Evolutionary conservation across 2,113 vertebrate species (phyloP), one percentile per base, ranked within the genome.

Genomic region (Eurypyga helias): DNA sequence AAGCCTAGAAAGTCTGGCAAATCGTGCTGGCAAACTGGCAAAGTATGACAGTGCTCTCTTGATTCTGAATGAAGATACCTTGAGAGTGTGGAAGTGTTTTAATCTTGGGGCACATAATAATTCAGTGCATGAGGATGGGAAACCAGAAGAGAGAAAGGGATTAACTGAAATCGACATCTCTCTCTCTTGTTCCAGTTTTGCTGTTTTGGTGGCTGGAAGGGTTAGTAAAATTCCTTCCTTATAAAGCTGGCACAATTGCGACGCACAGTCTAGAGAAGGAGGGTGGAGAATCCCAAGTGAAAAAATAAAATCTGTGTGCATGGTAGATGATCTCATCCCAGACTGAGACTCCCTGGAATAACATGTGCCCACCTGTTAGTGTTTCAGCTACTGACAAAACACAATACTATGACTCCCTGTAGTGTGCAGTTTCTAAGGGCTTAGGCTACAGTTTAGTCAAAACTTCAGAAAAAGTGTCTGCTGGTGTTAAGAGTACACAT

Each of bases 1-100:
- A 96, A 97, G 90, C 94, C 83, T 97, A 94, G 92, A 95, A 96
- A 94, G 86, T 82, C 77, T 96, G 96, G 92, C 94, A 96, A 87
- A 87, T 65, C 2, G 4, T 90, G 72, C 88, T 90, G 95, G 93
- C 93, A 97, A 89, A 85, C 45, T 85, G 77, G 94, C 48, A 52
- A n/a, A 69, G 73, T 82, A 95, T 94, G 89, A 82, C 93, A 95
- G 70, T 79, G 57, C 87, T 67, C 57, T 90, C 73, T 51, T 86
- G 76, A 95, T 90, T 94, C 55, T 82, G 80, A 61, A 19, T 0
- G 6, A 54, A 82, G 92, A 95, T 93, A 96, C 75, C 66, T 92
- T 81, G 54, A 93, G 45, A 92, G 79, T 5, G 33, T 83, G 60
- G 15, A 70, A 92, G 46, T 38, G 64, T 91, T 95, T 79, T 87